Evolutionary conservation across 1,140 invertebrate species (phyloP).

Genomic region (Ostrea edulis): DNA sequence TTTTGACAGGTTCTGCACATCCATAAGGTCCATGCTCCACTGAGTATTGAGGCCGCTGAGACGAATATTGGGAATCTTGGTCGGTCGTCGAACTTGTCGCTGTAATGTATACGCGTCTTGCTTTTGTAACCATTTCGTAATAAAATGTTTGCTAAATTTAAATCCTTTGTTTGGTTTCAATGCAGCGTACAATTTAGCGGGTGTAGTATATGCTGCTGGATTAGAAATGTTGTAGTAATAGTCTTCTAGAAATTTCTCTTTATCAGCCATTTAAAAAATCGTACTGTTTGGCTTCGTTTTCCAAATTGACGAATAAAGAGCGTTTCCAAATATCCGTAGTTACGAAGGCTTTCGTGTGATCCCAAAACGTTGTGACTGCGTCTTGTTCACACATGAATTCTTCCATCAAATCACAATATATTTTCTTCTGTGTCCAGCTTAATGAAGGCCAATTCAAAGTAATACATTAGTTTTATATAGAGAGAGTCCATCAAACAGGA

Average conservation of each 20-base stretch:
- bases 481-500: slow-evolving; percentile 48
- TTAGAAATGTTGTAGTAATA: slow-evolving; percentile 19
- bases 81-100: not conserved
- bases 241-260: slow-evolving; percentile 16
- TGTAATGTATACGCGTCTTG: slow-evolving; percentile 41
- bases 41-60: slow-evolving; percentile 8
- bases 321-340: not conserved
- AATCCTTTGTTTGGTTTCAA: too few species aligned
- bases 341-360: not conserved
- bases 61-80: not conserved
- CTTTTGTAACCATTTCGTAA: slow-evolving; percentile 38
- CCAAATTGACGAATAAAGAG: not conserved
- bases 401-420: not conserved
- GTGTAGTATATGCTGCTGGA: slow-evolving; percentile 31
- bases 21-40: slow-evolving; percentile 32
- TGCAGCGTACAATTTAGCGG: not conserved
- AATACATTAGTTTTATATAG: not conserved
- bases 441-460: slow-evolving; percentile 5
- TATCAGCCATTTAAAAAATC: not conserved
- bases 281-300: not conserved
- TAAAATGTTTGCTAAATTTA: slow-evolving; percentile 15
- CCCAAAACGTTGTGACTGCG: not conserved
- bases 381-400: not conserved
- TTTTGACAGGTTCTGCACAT: slow-evolving; percentile 34
- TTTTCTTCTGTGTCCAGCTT: slow-evolving; percentile 9